Conservation (phyloP, 2,797 vertebrate species). For the Acanthurus tractus region DNA sequence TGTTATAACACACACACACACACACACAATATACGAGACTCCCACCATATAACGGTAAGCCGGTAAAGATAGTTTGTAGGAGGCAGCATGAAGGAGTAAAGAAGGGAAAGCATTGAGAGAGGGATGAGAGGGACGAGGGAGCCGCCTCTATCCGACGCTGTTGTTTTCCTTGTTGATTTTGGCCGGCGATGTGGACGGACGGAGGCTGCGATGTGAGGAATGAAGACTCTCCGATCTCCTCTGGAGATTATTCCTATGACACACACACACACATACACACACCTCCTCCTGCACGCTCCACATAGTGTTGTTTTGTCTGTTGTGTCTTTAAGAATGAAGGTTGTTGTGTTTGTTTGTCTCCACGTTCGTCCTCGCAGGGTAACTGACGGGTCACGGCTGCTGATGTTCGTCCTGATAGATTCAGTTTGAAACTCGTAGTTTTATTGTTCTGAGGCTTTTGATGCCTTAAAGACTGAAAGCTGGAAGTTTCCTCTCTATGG, state of each 20-base stretch:
- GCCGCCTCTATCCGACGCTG: conserved; percentile 34
- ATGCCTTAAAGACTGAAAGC: background rate
- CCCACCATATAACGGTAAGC: conserved; percentile 76
- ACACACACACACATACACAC: conserved; percentile 29
- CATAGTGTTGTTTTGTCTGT: conserved; percentile 69
- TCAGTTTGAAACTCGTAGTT: conserved; percentile 16
- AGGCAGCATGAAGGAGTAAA: conserved; percentile 68
- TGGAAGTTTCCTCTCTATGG: background rate
- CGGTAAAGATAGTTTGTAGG: conserved; percentile 72
- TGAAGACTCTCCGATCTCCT: conserved; percentile 61
- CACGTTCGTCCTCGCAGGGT: conserved; percentile 15
- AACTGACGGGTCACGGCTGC: conserved; percentile 45
- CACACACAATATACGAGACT: conserved; percentile 63
- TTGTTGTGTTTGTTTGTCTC: conserved; percentile 36
- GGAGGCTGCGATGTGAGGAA: conserved; percentile 65
- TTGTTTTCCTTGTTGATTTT: conserved; percentile 44
- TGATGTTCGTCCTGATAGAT: background rate
- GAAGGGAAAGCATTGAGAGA: conserved; percentile 49
- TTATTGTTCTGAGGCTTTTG: background rate
- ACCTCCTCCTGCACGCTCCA: conserved; percentile 49
- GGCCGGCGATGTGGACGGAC: conserved; percentile 50
- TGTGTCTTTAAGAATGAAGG: conserved; percentile 25
- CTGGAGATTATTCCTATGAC: conserved; percentile 57
- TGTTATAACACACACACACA: conserved; percentile 73
- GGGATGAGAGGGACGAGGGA: conserved; percentile 39